These are phyloP conservation scores for Ovis canadensis DNA, from an alignment of 2,113 vertebrate species.

Conservation along the genomic window DNA sequence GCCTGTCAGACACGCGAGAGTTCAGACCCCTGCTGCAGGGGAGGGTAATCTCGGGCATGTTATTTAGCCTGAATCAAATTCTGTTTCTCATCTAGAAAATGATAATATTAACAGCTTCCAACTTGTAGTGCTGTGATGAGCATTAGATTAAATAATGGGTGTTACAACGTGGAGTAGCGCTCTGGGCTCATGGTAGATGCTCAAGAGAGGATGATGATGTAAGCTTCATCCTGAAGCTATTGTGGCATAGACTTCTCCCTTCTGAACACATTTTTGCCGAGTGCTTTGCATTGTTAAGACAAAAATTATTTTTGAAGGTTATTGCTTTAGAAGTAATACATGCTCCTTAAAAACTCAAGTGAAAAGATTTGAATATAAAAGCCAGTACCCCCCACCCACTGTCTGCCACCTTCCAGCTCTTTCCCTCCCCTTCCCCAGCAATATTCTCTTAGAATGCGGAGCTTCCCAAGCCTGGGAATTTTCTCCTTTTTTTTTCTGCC, in stretches of 20 bases:
- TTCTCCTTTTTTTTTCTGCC: background rate
- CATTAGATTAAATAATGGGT: background rate
- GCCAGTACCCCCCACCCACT: background rate
- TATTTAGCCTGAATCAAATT: background rate
- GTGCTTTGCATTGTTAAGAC: background rate
- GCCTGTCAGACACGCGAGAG: rapidly evolving
- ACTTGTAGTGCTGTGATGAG: background rate
- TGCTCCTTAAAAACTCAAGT: background rate
- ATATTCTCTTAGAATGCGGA: background rate
- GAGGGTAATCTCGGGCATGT: background rate
- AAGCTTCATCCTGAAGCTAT: background rate
- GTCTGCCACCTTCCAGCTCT: background rate
- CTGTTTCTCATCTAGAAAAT: background rate
- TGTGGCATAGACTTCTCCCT: background rate
- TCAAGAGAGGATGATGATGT: background rate
- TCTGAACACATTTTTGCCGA: background rate
- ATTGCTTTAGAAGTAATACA: background rate
- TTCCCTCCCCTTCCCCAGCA: background rate
- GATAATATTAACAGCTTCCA: background rate
- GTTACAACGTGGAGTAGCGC: background rate
- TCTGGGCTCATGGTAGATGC: background rate
- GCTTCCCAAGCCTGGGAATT: background rate
- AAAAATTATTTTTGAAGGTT: background rate
- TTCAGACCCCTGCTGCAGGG: background rate
- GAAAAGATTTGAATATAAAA: background rate